Base-by-base conservation (phyloP, 2,888 invertebrate species). In the Scrobipalpa atriplicella region DNA sequence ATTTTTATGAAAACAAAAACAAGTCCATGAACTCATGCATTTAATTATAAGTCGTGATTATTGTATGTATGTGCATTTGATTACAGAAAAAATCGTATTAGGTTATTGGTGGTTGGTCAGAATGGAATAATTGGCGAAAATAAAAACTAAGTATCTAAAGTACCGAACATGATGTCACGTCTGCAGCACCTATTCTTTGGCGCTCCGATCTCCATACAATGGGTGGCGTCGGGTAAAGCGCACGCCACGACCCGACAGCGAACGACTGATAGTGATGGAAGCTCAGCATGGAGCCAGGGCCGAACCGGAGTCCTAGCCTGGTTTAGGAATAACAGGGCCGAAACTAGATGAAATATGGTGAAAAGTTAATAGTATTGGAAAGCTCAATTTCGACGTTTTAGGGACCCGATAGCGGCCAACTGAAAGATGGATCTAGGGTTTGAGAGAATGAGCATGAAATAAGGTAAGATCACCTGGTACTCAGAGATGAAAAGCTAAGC, bases 141-240 rank as follows among this genome's bases (percentile, higher is more conserved):
- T 1, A n/a, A n/a, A n/a, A n/a, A n/a, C n/a, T n/a, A n/a, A n/a
- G n/a, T n/a, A n/a, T n/a, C n/a, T n/a, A n/a, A n/a, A n/a, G n/a
- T 29, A 29, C 29, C 51, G 16, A 41, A 19, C 5, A 29, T 29
- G 8, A 11, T 62, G 70, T 68, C 68, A 39, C 62, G 41, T 71
- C 71, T 70, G 62, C 66, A 54, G 3, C 9, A 73, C 73, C 67
- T 73, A 73, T 72, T 73, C 78, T 77, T 70, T 72, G 78, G 72
- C 62, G 70, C 64, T 66, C 68, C 73, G 74, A 85, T 86, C 83
- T 84, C 78, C 86, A 86, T 86, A 86, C 86, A 87, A 87, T 86
- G 73, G 81, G 70, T 74, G 77, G 69, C n/a, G 63, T 38, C 39
- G 41, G 41, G 54, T 5, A 47, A 41, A 64, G 73, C 77, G 79